Evolutionary conservation across 1,140 invertebrate species (phyloP).

Genomic region (Arion vulgaris): DNA sequence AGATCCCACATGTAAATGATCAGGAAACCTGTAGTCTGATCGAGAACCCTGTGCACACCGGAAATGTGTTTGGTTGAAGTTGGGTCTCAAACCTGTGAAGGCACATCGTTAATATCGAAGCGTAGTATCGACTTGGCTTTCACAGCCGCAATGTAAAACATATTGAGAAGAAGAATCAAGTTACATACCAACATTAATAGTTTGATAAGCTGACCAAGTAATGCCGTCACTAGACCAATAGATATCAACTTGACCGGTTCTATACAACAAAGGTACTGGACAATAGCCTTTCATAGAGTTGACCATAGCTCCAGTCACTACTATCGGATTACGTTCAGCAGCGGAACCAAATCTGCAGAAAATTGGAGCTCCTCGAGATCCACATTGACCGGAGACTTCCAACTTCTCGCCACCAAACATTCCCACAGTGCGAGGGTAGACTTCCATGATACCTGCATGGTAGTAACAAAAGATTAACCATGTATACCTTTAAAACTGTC

Average conservation of each 20-base stretch:
- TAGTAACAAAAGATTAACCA: not conserved
- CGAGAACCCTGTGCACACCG: too few relatives aligned
- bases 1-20: too few relatives aligned
- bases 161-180: not conserved
- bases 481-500: too few relatives aligned
- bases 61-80: too few relatives aligned
- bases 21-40: too few relatives aligned
- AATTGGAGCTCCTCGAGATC: not conserved
- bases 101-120: too few relatives aligned
- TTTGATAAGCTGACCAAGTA: not conserved
- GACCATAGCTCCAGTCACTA: not conserved
- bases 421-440: constrained; percentile 20
- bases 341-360: constrained; percentile 24
- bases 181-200: constrained; percentile 23
- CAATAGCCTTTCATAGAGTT: constrained; percentile 26
- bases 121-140: too few relatives aligned
- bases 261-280: constrained; percentile 17
- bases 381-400: constrained; percentile 30
- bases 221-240: not conserved
- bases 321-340: not conserved
- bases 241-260: not conserved
- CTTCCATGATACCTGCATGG: constrained; percentile 25
- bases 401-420: constrained; percentile 39
- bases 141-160: too few relatives aligned
- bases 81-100: too few relatives aligned